phyloP scores from a whole-genome alignment of 2,113 vertebrate species.

The Mus pahari region DNA sequence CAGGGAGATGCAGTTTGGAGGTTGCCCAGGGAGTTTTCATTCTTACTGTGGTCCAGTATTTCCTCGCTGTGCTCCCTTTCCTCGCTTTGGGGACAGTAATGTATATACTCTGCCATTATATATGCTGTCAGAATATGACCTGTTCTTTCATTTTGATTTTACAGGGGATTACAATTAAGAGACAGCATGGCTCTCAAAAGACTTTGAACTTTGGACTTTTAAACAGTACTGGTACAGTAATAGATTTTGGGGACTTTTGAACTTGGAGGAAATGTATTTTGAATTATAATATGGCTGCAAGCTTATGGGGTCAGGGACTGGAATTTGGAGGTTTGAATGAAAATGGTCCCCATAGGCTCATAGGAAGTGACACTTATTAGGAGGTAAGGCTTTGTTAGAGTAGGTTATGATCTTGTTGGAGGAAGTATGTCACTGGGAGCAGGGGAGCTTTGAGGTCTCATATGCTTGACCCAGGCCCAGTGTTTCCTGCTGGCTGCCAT shows the following conservation, averaged over 20 bases:
- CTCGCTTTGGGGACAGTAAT: not conserved
- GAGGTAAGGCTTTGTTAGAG: no score
- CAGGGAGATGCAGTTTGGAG: not conserved
- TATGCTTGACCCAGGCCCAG: not conserved
- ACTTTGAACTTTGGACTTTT: not conserved
- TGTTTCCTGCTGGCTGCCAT: not conserved
- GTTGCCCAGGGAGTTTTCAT: not conserved
- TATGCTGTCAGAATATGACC: not conserved
- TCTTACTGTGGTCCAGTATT: not conserved
- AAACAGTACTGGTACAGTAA: not conserved
- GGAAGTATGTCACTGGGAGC: not conserved
- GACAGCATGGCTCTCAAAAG: not conserved
- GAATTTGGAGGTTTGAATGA: not conserved
- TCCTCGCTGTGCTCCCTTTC: not conserved
- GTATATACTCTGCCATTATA: not conserved
- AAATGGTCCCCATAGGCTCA: not conserved
- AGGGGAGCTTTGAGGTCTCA: not conserved
- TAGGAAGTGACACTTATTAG: not conserved
- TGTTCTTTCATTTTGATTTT: not conserved
- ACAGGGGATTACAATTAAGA: not conserved
- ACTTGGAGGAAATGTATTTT: not conserved
- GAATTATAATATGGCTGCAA: not conserved
- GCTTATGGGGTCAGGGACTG: no score
- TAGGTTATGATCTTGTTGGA: not conserved
- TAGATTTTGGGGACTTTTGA: not conserved